phyloP scores from a whole-genome alignment of 2,888 invertebrate species.

The Petrolisthes cinctipes region DNA sequence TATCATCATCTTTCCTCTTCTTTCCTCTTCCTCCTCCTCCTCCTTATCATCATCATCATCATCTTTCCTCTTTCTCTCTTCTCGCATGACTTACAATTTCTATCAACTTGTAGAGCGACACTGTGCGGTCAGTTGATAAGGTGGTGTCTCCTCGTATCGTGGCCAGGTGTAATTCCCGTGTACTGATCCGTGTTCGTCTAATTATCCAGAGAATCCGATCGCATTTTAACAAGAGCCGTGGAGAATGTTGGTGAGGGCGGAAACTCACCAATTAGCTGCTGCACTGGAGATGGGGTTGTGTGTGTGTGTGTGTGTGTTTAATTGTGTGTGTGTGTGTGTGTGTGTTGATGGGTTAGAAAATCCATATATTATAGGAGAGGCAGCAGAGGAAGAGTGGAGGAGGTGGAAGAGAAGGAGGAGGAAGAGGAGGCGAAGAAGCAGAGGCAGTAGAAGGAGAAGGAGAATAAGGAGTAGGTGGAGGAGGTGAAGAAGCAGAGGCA shows the following conservation, averaged over 20 bases:
- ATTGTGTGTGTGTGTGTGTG: constrained; percentile 22
- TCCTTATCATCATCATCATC: background rate
- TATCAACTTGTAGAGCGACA: too few species aligned
- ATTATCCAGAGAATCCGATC: background rate
- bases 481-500: background rate
- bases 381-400: too few species aligned
- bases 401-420: too few species aligned
- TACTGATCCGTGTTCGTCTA: constrained; percentile 4
- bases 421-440: too few species aligned
- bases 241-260: background rate
- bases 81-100: background rate
- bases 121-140: too few species aligned
- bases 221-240: constrained; percentile 7
- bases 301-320: constrained; percentile 26
- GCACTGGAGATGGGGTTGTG: background rate
- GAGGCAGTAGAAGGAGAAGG: too few species aligned
- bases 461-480: background rate
- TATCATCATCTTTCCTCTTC: background rate
- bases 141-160: too few species aligned
- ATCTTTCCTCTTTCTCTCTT: background rate
- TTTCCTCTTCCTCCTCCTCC: background rate
- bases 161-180: background rate
- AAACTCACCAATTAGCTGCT: background rate
- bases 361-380: too few species aligned
- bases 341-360: background rate